phyloP scores from a whole-genome alignment of 2,113 vertebrate genomes.

The Psittacara wagleri region DNA sequence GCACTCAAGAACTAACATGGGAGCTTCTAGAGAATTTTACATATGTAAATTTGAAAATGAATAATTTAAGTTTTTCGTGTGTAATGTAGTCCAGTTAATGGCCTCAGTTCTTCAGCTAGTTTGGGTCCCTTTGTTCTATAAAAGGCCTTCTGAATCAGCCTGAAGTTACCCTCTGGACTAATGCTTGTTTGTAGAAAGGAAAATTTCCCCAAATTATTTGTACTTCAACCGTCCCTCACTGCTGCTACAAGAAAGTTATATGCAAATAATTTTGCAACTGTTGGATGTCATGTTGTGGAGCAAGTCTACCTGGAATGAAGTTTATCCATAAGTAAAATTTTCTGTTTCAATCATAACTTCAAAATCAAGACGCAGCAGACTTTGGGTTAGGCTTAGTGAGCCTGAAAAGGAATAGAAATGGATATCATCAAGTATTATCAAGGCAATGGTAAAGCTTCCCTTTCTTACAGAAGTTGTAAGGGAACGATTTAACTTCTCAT shows the following conservation, averaged over 20 bases:
- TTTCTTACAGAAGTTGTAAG: neutral
- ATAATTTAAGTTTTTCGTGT: neutral
- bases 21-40: neutral
- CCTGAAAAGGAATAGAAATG: neutral
- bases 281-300: neutral
- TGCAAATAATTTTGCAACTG: neutral
- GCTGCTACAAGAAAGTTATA: neutral
- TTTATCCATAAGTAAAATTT: neutral
- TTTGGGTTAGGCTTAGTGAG: neutral
- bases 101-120: neutral
- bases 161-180: neutral
- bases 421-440: neutral
- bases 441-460: neutral
- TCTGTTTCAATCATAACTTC: neutral
- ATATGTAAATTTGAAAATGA: neutral
- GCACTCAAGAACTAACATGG: neutral
- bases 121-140: neutral
- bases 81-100: neutral
- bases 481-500: neutral
- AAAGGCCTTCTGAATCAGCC: neutral
- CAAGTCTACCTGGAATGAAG: neutral
- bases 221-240: neutral
- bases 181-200: neutral
- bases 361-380: neutral
- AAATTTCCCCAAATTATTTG: neutral